Evolutionary conservation across 2,113 vertebrate genomes (phyloP), one percentile per base, ranked within the genome.

Genomic region (Herpetotheres cachinnans): DNA sequence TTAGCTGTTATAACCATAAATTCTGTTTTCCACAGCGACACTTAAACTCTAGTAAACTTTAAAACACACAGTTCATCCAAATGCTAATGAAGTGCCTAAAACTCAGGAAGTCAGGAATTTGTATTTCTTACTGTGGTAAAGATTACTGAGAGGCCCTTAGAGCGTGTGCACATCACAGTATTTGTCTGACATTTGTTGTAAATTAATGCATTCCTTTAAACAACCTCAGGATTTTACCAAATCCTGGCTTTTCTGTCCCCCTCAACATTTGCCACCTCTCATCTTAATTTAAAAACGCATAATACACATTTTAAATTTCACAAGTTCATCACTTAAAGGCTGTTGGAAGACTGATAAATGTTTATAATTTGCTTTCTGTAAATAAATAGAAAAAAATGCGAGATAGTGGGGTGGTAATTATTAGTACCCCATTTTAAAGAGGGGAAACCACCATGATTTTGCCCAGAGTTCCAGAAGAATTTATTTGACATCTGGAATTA

Each of bases 271-370:
- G 8, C 27, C 25, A 56, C 40, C 14, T 25, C 9, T 71, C 42
- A 25, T 62, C 38, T 69, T 67, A 40, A 82, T 76, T 82, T 79
- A 6, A 67, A 89, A 84, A 63, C 10, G 4, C 1, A 1, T 32
- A 34, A 2, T 66, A 9, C 16, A 21, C 4, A 0, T 44, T 81
- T 66, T 22, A 49, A 54, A 54, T 85, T 52, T 73, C 15, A 12
- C 21, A 19, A 79, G 16, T 72, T 86, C 32, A 19, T 76, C 42
- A 8, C 66, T 59, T 67, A n/a, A 29, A 65, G 50, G 72, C 77
- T 93, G 52, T 76, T 86, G 81, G 63, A 76, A 93, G 66, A 58
- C 20, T 91, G 91, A 79, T 78, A 92, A 89, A 90, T 81, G 74
- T 73, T 83, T 95, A 29, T 63, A 0, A 16, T 82, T 89, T 87